Conservation (phyloP, 2,888 invertebrate species). For the Tuberolachnus salignus region DNA sequence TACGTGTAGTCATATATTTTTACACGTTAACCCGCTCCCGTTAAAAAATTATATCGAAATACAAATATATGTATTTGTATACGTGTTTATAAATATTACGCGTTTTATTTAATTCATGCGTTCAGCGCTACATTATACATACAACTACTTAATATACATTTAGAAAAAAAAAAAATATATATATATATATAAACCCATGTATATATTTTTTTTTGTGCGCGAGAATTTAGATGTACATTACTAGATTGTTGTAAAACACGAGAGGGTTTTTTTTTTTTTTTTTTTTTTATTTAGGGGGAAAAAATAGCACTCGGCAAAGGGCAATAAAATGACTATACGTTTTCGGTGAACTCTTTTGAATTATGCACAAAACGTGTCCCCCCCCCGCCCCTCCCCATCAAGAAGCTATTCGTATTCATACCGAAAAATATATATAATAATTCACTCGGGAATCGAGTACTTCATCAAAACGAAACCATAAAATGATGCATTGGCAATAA, state of each 20-base stretch:
- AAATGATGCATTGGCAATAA: slow-evolving; percentile 34
- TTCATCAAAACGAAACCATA: slow-evolving; percentile 35
- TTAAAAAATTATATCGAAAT: no score
- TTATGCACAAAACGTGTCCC: slow-evolving; percentile 31
- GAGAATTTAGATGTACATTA: slow-evolving; percentile 33
- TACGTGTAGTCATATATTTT: no score
- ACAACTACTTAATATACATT: slow-evolving; percentile 34
- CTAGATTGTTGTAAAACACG: slow-evolving; percentile 46
- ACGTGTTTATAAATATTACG: no score
- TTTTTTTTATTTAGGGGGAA: background rate
- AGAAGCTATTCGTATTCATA: slow-evolving; percentile 39
- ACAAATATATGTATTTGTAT: no score
- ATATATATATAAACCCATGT: no score
- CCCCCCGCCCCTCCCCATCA: background rate
- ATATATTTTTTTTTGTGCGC: slow-evolving; percentile 10
- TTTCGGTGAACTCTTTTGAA: slow-evolving; percentile 39
- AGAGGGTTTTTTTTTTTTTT: slow-evolving; percentile 1
- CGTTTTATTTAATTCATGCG: slow-evolving; percentile 28
- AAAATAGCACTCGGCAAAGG: slow-evolving; percentile 14
- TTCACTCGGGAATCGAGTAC: slow-evolving; percentile 21
- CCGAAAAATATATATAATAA: slow-evolving; percentile 23
- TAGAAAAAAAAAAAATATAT: slow-evolving; percentile 11
- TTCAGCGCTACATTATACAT: slow-evolving; percentile 19
- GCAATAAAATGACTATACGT: slow-evolving; percentile 28
- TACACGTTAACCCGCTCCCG: no score